A percentile compares a stretch with the other conserved stretches of the same genome.
Evolutionary conservation across 2,797 vertebrate species (phyloP).

Genomic region (Spinus pinus): DNA sequence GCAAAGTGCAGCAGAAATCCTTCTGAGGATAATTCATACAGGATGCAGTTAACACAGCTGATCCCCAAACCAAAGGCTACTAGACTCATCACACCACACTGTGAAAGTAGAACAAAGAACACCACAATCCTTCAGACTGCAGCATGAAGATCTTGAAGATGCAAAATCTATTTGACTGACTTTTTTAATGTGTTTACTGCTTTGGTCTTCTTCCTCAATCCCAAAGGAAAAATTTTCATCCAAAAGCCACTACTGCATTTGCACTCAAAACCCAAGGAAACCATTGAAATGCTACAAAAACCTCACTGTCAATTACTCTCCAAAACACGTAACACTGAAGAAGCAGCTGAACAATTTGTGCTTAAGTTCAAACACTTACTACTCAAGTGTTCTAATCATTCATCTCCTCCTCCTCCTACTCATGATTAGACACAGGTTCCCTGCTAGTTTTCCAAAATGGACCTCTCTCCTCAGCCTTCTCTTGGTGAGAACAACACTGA

Average conservation of each 20-base stretch:
- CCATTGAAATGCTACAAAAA: not conserved
- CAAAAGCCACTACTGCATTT: not conserved
- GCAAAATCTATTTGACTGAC: not conserved
- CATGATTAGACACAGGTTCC: not conserved
- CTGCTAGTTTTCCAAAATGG: not conserved
- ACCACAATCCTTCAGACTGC: not conserved
- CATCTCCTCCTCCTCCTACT: not conserved
- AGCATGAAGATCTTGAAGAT: not conserved
- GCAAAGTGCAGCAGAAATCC: not conserved
- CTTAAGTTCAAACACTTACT: not conserved
- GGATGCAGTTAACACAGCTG: not conserved
- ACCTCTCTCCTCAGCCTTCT: not conserved
- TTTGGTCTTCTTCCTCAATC: not conserved
- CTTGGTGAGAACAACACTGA: not conserved
- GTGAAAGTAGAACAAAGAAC: not conserved
- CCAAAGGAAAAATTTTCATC: not conserved
- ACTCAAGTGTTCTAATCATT: not conserved
- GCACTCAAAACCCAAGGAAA: not conserved
- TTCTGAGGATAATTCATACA: not conserved
- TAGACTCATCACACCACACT: not conserved
- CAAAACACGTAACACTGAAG: accelerated
- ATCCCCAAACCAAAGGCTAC: not conserved
- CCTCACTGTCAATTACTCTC: not conserved
- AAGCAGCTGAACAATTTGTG: not conserved
- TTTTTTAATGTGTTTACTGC: not conserved